A percentile compares a stretch with the other conserved stretches of the same genome.
phyloP scores from a whole-genome alignment of 2,113 vertebrate species.

The Burhinus oedicnemus region DNA sequence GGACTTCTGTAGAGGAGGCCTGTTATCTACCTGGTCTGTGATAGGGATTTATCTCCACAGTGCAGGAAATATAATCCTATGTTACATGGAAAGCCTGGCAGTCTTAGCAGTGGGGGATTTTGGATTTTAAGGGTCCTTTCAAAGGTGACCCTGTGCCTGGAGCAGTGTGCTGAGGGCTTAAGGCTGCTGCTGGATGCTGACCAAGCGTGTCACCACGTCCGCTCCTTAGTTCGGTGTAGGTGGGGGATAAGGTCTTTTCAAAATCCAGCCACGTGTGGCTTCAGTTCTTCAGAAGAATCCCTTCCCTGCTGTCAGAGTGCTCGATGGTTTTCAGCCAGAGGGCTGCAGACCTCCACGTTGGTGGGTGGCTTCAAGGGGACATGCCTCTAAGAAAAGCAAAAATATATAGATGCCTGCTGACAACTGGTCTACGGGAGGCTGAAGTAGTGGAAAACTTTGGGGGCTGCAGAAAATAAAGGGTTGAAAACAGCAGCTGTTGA shows the following conservation, averaged over 20 bases:
- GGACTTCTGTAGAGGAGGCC: not conserved
- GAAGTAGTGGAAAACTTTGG: not conserved
- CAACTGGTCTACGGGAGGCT: not conserved
- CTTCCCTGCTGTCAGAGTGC: not conserved
- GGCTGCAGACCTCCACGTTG: not conserved
- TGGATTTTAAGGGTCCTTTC: not conserved
- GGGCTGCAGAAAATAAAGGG: not conserved
- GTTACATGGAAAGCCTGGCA: not conserved
- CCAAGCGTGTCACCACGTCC: not conserved
- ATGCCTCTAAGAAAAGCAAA: not conserved
- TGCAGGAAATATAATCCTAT: not conserved
- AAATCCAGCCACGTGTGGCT: not conserved
- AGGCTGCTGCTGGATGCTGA: not conserved
- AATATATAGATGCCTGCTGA: not conserved
- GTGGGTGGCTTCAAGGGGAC: not conserved
- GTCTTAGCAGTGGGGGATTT: not conserved
- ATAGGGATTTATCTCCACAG: not conserved
- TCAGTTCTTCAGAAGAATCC: not conserved
- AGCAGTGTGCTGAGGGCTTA: not conserved
- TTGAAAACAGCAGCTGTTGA: not conserved
- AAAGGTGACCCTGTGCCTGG: not conserved
- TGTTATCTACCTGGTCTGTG: not conserved
- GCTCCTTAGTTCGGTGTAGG: not conserved
- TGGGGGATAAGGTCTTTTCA: not conserved
- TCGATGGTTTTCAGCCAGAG: not conserved